phyloP scores from a whole-genome alignment of 1,140 invertebrate genomes.

The Bombus pyrosoma region DNA sequence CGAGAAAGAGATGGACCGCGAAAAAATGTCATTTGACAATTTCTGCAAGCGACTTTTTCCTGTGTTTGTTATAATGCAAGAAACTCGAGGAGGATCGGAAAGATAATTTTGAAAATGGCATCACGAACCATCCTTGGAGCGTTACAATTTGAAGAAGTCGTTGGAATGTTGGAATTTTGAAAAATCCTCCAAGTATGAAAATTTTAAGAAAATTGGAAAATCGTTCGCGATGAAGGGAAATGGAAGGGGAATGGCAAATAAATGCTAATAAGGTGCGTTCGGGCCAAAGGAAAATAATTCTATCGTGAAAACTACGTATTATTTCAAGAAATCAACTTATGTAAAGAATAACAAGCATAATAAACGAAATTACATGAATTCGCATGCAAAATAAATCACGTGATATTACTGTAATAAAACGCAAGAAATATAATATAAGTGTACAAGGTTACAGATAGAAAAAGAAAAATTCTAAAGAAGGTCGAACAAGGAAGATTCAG shows the following conservation, averaged over 20 bases:
- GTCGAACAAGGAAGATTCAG: background rate
- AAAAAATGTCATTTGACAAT: background rate
- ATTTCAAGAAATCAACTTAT: background rate
- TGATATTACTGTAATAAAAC: background rate
- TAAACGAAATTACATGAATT: background rate
- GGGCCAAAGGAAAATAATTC: background rate
- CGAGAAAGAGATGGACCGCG: background rate
- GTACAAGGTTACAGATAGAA: background rate
- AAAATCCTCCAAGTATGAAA: no score
- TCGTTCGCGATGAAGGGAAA: background rate
- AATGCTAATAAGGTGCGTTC: background rate
- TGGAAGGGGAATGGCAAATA: no score
- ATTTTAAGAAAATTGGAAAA: background rate
- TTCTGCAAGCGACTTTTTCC: background rate
- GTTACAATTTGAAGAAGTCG: no score
- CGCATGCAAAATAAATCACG: background rate
- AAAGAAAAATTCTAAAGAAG: background rate
- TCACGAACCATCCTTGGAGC: background rate
- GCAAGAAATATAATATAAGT: background rate
- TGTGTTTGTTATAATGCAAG: no score
- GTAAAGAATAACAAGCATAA: background rate
- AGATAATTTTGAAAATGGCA: background rate
- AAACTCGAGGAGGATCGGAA: accelerated
- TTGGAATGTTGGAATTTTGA: background rate
- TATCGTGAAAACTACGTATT: background rate